Percentiles rank a stretch among this genome's conserved stretches.
These are phyloP conservation scores for Phthorimaea operculella DNA, from an alignment of 1,140 invertebrate species.

Conservation along the genomic window DNA sequence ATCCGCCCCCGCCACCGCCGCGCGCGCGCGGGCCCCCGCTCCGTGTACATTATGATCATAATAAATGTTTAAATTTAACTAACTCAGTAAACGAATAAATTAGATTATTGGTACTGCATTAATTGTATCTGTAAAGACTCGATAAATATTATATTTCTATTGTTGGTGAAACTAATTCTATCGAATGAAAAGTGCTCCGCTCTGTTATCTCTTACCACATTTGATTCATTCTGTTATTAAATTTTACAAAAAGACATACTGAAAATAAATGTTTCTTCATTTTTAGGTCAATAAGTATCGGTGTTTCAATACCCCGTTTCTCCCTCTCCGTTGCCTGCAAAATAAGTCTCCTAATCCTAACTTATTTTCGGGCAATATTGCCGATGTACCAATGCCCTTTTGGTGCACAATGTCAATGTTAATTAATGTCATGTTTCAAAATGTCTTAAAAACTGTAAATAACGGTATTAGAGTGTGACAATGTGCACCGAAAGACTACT, in stretches of 20 bases:
- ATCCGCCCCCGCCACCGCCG: slow-evolving; percentile 5
- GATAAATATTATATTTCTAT: slow-evolving; percentile 67
- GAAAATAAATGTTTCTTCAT: slow-evolving; percentile 79
- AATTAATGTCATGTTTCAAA: no score
- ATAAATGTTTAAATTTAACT: slow-evolving; percentile 56
- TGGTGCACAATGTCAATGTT: no score
- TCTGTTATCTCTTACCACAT: slow-evolving; percentile 62
- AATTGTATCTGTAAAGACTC: slow-evolving; percentile 62
- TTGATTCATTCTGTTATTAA: slow-evolving; percentile 69
- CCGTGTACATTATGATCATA: slow-evolving; percentile 33
- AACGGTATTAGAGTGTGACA: no score
- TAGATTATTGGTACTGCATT: slow-evolving; percentile 61
- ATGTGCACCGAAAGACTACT: no score
- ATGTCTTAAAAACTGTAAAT: no score
- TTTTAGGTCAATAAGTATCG: slow-evolving; percentile 74
- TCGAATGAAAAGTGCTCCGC: slow-evolving; percentile 59
- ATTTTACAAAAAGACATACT: slow-evolving; percentile 71
- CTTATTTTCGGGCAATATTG: neutral
- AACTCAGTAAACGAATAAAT: slow-evolving; percentile 62
- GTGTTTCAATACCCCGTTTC: slow-evolving; percentile 52
- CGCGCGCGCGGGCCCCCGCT: slow-evolving; percentile 18
- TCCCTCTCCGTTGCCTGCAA: neutral
- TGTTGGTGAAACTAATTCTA: slow-evolving; percentile 64
- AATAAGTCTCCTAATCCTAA: neutral
- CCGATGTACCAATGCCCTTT: no score